Conservation (phyloP, 1,140 invertebrate genomes). For the Drosophila ercepeae region DNA sequence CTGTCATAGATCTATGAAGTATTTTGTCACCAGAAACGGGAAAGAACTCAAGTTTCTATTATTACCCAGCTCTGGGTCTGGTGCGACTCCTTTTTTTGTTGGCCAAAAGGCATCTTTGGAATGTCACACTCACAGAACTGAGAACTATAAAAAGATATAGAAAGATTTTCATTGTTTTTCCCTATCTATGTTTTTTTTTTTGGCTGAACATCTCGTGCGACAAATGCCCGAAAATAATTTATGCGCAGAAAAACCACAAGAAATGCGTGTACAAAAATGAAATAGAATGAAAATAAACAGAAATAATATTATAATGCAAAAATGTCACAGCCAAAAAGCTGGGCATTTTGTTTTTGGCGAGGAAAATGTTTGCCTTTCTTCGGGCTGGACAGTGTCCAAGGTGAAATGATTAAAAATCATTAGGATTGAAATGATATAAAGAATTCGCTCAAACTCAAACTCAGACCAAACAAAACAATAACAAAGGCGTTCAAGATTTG, state of each 20-base stretch:
- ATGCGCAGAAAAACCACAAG: conserved; percentile 46
- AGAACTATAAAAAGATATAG: conserved; percentile 32
- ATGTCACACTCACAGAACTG: conserved; percentile 17
- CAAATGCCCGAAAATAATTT: conserved; percentile 69
- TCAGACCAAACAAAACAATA: conserved; percentile 22
- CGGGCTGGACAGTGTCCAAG: conserved; percentile 36
- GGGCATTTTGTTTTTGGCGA: conserved; percentile 38
- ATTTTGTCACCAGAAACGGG: no score
- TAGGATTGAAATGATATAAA: conserved; percentile 54
- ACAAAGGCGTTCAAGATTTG: conserved; percentile 5
- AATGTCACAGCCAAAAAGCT: conserved; percentile 18
- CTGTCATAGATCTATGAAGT: no score
- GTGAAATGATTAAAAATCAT: conserved; percentile 58
- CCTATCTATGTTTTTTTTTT: neutral
- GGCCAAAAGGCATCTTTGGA: conserved; percentile 26
- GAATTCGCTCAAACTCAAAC: conserved; percentile 6
- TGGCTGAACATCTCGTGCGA: conserved; percentile 63
- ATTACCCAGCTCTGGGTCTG: neutral
- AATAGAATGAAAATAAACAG: neutral
- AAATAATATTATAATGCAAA: conserved; percentile 22
- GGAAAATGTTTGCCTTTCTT: conserved; percentile 41
- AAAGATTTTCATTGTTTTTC: conserved; percentile 25
- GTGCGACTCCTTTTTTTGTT: neutral
- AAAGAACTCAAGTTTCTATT: neutral
- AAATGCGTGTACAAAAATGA: conserved; percentile 21